Evolutionary conservation across 2,888 invertebrate species (phyloP).

Genomic region (Spisula solida): DNA sequence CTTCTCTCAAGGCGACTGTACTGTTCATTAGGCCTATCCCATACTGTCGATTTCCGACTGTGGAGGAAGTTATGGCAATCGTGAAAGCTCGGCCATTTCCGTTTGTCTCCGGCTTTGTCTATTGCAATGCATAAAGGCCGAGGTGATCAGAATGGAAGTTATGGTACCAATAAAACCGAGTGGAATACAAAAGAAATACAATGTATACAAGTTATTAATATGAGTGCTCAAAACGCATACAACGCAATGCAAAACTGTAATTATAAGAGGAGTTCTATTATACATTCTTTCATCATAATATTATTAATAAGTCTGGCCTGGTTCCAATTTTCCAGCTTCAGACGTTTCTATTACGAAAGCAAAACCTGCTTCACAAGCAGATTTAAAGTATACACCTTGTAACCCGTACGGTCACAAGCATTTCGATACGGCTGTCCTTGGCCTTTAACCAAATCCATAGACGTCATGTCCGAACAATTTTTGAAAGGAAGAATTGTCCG

Average conservation of each 20-base stretch:
- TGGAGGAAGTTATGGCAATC: too few relatives aligned
- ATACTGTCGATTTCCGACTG: not conserved
- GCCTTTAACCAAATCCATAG: not conserved
- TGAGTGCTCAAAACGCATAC: not conserved
- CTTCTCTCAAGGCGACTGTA: not conserved
- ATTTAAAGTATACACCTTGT: not conserved
- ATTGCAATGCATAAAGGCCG: too few relatives aligned
- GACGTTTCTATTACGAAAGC: not conserved
- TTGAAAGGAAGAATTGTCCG: too few relatives aligned
- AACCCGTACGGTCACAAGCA: not conserved
- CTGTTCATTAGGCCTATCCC: not conserved
- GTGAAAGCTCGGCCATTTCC: too few relatives aligned
- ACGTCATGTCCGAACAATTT: not conserved
- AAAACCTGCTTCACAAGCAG: not conserved
- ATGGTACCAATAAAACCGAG: not conserved
- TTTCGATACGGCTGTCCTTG: not conserved
- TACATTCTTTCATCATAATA: constrained; percentile 4
- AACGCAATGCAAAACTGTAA: not conserved
- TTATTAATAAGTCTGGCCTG: not conserved
- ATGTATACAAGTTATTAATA: not conserved
- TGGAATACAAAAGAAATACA: not conserved
- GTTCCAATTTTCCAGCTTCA: not conserved
- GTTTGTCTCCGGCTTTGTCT: too few relatives aligned
- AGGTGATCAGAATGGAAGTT: too few relatives aligned
- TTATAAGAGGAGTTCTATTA: not conserved